phyloP scores from a whole-genome alignment of 2,113 vertebrate species.

The Cairina moschata region DNA sequence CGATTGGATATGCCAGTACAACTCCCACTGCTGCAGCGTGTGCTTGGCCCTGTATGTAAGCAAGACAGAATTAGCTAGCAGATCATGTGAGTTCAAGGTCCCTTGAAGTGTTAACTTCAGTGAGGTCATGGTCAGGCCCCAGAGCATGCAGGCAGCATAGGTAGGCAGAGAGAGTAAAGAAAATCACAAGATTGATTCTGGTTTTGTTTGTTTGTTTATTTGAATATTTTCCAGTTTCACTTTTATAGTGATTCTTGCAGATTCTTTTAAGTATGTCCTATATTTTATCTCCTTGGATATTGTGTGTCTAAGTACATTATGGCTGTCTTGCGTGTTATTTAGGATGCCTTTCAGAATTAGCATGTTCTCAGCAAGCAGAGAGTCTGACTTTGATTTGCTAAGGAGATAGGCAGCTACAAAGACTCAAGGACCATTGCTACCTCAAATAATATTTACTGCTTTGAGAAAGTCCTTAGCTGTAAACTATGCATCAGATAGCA shows the following conservation, averaged over 20 bases:
- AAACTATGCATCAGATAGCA: constrained; percentile 21
- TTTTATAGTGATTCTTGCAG: neutral
- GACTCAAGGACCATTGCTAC: neutral
- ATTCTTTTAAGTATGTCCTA: neutral
- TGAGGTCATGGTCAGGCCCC: constrained; percentile 35
- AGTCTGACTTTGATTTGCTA: neutral
- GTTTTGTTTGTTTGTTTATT: neutral
- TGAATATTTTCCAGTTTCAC: neutral
- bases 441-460: constrained; percentile 40
- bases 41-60: neutral
- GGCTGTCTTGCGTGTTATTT: neutral
- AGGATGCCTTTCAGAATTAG: neutral
- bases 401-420: neutral
- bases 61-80: constrained; percentile 11
- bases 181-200: neutral
- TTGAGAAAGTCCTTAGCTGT: constrained; percentile 1
- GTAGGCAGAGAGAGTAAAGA: neutral
- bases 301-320: neutral
- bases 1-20: neutral
- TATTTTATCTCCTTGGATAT: neutral
- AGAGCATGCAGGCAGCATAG: neutral
- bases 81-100: neutral
- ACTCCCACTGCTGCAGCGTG: neutral
- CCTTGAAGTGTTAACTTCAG: neutral
- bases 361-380: neutral